Percentiles rank a stretch among this genome's conserved stretches.
Evolutionary conservation across 2,113 vertebrate species (phyloP).

Genomic region (Eidolon helvum): DNA sequence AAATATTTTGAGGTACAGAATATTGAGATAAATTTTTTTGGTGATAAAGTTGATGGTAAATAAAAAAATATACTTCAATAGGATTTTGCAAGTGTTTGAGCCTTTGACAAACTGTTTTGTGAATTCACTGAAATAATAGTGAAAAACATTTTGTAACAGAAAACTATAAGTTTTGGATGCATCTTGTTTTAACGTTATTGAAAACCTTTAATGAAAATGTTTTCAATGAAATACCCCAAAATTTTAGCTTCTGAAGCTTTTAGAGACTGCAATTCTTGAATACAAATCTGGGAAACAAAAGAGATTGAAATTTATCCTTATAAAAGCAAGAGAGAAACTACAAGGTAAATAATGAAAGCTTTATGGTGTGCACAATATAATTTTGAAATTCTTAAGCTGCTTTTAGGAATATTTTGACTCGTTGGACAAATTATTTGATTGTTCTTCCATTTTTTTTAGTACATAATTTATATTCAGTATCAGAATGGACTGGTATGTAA

Average conservation of each 20-base stretch:
- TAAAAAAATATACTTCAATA: not conserved
- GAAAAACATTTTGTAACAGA: not conserved
- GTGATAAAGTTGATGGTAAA: not conserved
- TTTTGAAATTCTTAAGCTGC: not conserved
- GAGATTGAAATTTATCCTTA: not conserved
- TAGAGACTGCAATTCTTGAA: not conserved
- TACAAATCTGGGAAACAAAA: not conserved
- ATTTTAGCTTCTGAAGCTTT: not conserved
- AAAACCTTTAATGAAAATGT: not conserved
- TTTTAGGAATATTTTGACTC: slow-evolving; percentile 13
- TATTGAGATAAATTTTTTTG: not conserved
- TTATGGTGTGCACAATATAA: not conserved
- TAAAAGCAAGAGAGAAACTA: not conserved
- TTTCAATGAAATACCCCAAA: not conserved
- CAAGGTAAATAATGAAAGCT: not conserved
- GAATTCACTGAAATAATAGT: not conserved
- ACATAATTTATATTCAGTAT: not conserved
- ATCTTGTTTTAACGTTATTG: not conserved
- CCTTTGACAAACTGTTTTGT: not conserved
- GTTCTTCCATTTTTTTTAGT: not conserved
- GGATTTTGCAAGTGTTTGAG: not conserved
- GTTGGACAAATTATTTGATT: not conserved
- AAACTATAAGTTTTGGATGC: not conserved
- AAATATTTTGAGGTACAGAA: not conserved
- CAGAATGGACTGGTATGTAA: not conserved